Evolutionary conservation across 2,797 vertebrate genomes (phyloP).

Genomic region (Chelidonichthys spinosus): DNA sequence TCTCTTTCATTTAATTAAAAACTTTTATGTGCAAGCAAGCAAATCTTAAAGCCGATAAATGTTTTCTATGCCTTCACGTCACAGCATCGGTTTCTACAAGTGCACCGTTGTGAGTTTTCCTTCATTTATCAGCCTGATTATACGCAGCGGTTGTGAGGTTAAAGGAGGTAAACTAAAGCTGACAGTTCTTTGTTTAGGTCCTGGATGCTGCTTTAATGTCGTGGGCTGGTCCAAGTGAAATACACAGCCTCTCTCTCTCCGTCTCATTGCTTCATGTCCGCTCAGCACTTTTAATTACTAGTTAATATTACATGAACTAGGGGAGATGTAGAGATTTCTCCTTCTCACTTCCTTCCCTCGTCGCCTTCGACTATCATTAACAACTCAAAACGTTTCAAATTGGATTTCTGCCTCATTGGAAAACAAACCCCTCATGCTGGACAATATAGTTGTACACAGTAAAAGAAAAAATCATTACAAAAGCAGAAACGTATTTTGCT

Average conservation of each 20-base stretch:
- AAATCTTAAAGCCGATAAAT: too few relatives aligned
- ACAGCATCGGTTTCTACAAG: too few relatives aligned
- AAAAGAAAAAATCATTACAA: constrained; percentile 22
- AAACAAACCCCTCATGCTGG: constrained; percentile 25
- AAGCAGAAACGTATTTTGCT: constrained; percentile 33
- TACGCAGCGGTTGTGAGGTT: background rate
- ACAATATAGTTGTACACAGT: constrained; percentile 24
- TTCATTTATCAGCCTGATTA: too few relatives aligned
- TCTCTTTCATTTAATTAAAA: constrained; percentile 28
- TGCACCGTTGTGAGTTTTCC: too few relatives aligned
- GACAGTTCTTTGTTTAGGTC: constrained; percentile 6
- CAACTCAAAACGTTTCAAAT: background rate
- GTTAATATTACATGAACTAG: constrained; percentile 69
- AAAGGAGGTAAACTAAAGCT: background rate
- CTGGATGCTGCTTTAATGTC: constrained; percentile 12
- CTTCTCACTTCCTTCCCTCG: background rate
- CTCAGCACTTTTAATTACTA: constrained; percentile 57
- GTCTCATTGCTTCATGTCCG: constrained; percentile 38
- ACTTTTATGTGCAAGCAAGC: too few relatives aligned
- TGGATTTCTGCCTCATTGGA: constrained; percentile 26
- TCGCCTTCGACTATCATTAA: constrained; percentile 23
- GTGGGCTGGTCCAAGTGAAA: constrained; percentile 21
- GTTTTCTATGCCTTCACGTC: too few relatives aligned
- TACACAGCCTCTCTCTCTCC: constrained; percentile 30
- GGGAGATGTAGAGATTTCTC: constrained; percentile 24